Conservation (phyloP, 2,113 vertebrate species). For the Serinus canaria region DNA sequence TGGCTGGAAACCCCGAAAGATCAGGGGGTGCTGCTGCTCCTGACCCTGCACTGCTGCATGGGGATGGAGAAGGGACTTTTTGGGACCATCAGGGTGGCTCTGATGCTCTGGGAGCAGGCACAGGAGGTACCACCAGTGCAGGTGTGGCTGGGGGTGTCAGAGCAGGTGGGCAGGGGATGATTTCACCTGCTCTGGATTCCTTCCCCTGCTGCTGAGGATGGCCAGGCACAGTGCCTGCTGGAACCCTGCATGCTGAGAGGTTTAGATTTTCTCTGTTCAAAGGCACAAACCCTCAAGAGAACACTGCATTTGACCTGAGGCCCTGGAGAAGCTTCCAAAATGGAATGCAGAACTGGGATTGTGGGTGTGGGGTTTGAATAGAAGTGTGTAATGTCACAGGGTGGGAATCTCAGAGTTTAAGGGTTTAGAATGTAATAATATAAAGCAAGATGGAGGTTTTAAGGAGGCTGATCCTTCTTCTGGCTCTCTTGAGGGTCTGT, state of each 20-base stretch:
- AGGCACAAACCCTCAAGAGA: not conserved
- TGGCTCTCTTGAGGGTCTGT: not conserved
- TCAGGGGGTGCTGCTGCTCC: not conserved
- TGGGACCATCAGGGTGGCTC: rapidly evolving
- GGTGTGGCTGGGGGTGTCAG: not conserved
- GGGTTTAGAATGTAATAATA: not conserved
- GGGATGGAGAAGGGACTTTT: not conserved
- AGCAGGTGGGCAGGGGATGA: not conserved
- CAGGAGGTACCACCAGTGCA: rapidly evolving
- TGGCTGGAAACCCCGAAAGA: not conserved
- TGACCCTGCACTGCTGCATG: rapidly evolving
- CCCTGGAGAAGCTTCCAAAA: not conserved
- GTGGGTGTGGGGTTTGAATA: not conserved
- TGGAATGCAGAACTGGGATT: not conserved
- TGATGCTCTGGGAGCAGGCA: rapidly evolving
- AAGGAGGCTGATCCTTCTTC: not conserved
- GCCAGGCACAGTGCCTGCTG: rapidly evolving
- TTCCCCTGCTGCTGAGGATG: not conserved
- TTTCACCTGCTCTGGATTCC: not conserved
- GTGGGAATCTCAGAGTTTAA: not conserved
- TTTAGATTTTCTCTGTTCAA: rapidly evolving
- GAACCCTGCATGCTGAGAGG: not conserved
- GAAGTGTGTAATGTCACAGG: not conserved
- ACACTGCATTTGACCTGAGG: not conserved
- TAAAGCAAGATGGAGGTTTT: not conserved